Evolutionary conservation across 2,113 vertebrate genomes (phyloP).

Genomic region (zebrafish (Danio rerio)): GRCz12tu NC_133185.1:11428001-11428500

Average conservation of each 20-base stretch:
- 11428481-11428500: background rate
- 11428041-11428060: background rate
- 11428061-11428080: background rate
- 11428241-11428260: background rate
- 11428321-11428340: background rate
- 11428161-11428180: too few species aligned
- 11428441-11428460: background rate
- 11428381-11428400: background rate
- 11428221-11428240: background rate
- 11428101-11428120: background rate
- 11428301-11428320: background rate
- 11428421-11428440: background rate
- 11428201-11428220: too few species aligned
- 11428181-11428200: too few species aligned
- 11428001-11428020: background rate
- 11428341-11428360: too few species aligned
- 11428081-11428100: background rate
- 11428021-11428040: background rate
- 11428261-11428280: background rate
- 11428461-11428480: background rate
- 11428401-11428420: background rate
- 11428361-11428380: background rate
- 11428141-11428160: too few species aligned
- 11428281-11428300: background rate
- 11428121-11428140: background rate